phyloP scores from a whole-genome alignment of 1,140 invertebrate genomes.

The Drosophila asahinai region DNA sequence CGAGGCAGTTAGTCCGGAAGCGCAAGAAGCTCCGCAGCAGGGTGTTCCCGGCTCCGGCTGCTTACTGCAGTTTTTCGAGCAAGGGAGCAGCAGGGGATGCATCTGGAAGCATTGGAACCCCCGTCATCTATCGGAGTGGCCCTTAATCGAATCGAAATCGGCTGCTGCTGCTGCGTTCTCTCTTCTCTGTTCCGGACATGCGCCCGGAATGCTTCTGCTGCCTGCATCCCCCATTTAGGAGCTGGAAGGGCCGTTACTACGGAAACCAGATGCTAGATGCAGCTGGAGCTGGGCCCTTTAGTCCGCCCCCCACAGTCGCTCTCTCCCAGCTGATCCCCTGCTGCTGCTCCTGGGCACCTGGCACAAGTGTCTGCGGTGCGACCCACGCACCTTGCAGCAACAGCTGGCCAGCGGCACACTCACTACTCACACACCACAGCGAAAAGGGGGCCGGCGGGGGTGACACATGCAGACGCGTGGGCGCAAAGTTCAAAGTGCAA shows the following conservation, averaged over 20 bases:
- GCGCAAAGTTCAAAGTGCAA: conserved; percentile 69
- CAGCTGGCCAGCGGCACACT: conserved; percentile 32
- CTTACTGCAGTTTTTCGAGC: not conserved
- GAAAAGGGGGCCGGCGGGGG: conserved; percentile 25
- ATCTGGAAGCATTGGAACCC: conserved; percentile 52
- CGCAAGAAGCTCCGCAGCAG: conserved; percentile 32
- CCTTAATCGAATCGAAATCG: conserved; percentile 61
- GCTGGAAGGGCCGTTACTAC: conserved; percentile 38
- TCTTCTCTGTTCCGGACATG: conserved; percentile 62
- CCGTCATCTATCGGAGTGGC: conserved; percentile 26
- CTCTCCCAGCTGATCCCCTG: not conserved
- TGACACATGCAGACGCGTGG: conserved; percentile 40
- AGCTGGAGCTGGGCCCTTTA: not conserved
- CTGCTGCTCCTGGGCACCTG: conserved; percentile 61
- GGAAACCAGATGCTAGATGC: conserved; percentile 11
- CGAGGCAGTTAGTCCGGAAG: conserved; percentile 47
- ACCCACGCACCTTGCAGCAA: conserved; percentile 61
- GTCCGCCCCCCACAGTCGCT: not conserved
- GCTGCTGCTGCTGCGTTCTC: conserved; percentile 19
- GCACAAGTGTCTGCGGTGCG: conserved; percentile 70
- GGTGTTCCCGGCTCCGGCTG: conserved; percentile 9
- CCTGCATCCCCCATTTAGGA: conserved; percentile 46
- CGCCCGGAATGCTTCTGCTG: conserved; percentile 48
- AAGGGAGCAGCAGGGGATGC: conserved; percentile 1
- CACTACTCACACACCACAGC: not conserved